A percentile compares a stretch with the other conserved stretches of the same genome.
Conservation (phyloP, 2,113 vertebrate species). For the Burhinus oedicnemus region DNA sequence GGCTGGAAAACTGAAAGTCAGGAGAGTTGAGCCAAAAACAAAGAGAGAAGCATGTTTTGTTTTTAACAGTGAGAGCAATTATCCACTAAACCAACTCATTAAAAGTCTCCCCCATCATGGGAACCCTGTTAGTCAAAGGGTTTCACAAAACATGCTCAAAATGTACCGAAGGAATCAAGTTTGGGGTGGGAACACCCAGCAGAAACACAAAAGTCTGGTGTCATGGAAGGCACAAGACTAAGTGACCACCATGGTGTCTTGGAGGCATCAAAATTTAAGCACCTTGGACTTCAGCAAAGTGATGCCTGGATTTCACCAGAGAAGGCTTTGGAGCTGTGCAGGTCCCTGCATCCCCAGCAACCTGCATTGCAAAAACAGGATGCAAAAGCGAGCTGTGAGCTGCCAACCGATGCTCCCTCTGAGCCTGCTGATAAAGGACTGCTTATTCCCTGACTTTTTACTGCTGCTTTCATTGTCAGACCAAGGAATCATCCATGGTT, state of each 20-base stretch:
- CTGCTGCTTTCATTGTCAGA: not conserved
- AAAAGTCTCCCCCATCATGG: not conserved
- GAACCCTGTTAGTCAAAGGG: not conserved
- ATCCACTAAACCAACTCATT: not conserved
- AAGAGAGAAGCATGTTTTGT: not conserved
- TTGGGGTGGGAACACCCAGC: not conserved
- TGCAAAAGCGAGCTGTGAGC: not conserved
- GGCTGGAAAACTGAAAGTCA: not conserved
- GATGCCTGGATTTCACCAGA: not conserved
- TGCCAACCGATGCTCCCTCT: not conserved
- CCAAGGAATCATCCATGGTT: not conserved
- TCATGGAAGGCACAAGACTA: not conserved
- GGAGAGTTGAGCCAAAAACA: not conserved
- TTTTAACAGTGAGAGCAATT: not conserved
- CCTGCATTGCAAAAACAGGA: not conserved
- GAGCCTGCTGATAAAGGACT: not conserved
- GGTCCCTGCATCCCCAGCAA: not conserved
- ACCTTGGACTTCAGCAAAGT: not conserved
- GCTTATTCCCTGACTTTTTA: not conserved
- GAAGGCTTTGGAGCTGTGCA: not conserved
- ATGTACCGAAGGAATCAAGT: not conserved
- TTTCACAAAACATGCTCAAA: not conserved
- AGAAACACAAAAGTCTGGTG: not conserved
- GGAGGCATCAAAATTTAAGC: not conserved
- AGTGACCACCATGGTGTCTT: not conserved